Conservation (phyloP, 2,888 invertebrate species). For the Drosophila anceps region DNA sequence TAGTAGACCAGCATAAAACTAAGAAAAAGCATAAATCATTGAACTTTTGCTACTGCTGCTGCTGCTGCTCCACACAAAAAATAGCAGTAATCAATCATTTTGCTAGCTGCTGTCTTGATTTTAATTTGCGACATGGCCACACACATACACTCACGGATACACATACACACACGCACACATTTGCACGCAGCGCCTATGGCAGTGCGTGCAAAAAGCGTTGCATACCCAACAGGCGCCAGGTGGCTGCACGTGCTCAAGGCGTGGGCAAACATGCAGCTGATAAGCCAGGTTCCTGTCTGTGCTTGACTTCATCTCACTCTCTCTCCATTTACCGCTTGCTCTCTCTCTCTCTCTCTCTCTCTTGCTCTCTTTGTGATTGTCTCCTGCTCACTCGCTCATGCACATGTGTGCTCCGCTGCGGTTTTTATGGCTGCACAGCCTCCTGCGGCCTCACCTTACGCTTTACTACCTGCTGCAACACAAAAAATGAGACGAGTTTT, state of each 20-base stretch:
- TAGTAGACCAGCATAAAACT: slow-evolving; percentile 53
- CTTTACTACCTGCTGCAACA: not conserved
- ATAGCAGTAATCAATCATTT: slow-evolving; percentile 73
- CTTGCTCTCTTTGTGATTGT: too few relatives aligned
- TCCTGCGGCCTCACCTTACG: not conserved
- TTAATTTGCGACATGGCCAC: slow-evolving; percentile 71
- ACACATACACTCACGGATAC: slow-evolving; percentile 14
- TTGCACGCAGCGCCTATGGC: slow-evolving; percentile 17
- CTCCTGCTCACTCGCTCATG: not conserved
- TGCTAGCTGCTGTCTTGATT: slow-evolving; percentile 64
- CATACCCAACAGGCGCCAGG: slow-evolving; percentile 49
- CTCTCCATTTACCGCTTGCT: not conserved
- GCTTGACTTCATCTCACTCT: slow-evolving; percentile 1
- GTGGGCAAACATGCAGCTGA: slow-evolving; percentile 44
- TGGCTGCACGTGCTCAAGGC: slow-evolving; percentile 64
- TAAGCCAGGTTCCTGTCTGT: slow-evolving; percentile 45
- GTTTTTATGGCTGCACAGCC: slow-evolving; percentile 10
- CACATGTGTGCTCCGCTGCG: slow-evolving; percentile 10
- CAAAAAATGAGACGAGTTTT: not conserved
- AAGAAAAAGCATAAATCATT: slow-evolving; percentile 75
- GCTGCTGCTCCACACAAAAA: slow-evolving; percentile 14
- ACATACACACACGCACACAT: slow-evolving; percentile 11
- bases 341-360: not conserved
- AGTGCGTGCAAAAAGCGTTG: slow-evolving; percentile 48
- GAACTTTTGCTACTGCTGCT: slow-evolving; percentile 51